phyloP scores from a whole-genome alignment of 1,140 invertebrate species.

The Dufourea novaeangliae region DNA sequence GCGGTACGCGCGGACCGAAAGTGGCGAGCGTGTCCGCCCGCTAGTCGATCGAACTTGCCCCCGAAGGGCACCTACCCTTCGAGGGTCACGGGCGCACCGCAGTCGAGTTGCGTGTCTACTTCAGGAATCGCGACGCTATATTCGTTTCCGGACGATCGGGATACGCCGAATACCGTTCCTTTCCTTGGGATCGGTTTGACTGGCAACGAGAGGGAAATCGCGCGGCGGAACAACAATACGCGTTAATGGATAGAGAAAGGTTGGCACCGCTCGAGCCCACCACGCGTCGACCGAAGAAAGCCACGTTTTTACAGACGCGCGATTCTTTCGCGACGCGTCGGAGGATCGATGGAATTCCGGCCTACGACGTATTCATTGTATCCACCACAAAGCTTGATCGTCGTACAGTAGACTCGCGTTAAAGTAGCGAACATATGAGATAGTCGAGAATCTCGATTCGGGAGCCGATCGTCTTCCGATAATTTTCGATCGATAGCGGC shows the following conservation, averaged over 20 bases:
- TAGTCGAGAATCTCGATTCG: too few species aligned
- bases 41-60: conserved; percentile 21
- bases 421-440: too few species aligned
- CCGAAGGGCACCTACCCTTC: conserved; percentile 23
- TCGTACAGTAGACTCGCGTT: too few species aligned
- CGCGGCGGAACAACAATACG: neutral
- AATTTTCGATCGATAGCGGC: too few species aligned
- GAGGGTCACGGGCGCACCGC: conserved; percentile 44
- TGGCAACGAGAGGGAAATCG: neutral
- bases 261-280: conserved; percentile 33
- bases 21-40: conserved; percentile 29
- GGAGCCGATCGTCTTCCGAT: too few species aligned
- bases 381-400: too few species aligned
- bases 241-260: conserved; percentile 40
- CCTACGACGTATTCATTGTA: conserved; percentile 14
- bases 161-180: too few species aligned
- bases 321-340: neutral
- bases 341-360: neutral
- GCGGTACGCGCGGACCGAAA: conserved; percentile 62
- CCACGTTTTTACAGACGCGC: conserved; percentile 7
- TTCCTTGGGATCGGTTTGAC: too few species aligned
- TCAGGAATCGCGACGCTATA: too few species aligned
- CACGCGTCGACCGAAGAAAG: neutral
- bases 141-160: too few species aligned
- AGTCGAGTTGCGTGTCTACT: conserved; percentile 46